Base-by-base conservation (phyloP, 1,140 invertebrate genomes). In the Vanessa tameamea region DNA sequence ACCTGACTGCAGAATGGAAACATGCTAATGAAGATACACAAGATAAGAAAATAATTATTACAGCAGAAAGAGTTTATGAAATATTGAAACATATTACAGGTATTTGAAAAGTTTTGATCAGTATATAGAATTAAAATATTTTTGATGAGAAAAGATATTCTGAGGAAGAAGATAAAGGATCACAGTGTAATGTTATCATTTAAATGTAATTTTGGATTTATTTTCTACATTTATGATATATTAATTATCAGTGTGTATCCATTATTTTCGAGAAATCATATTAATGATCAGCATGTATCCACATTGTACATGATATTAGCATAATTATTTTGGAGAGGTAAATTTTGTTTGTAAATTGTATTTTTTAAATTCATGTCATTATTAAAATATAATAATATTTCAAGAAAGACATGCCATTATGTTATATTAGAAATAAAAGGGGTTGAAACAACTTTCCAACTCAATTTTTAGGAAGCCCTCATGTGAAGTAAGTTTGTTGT, bases 11-110 rank as follows among this genome's bases (percentile, higher is more conserved):
- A 1, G 98, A 99, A 93, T 99, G 98, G 98, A 99, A 99, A 91
- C 96, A 99, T 85, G 95, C 98, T 0, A 99, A 99, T 92, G 99
- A 99, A 94, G 99, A 99, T 86, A 97, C 97, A 6, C 98, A 99
- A 93, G 98, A 99, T 84, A 97, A 97, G 82, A 99, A 99, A 92
- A 98, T 99, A 9, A 90, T 94, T 3, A 94, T 99, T 0, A 97
- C 97, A 6, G 99, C 99, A 0, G 99, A 99, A 89, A 93, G 98
- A 77, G 98, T 99, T 0, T 97, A 97, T 94, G 99, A 99, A 93
- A 99, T 99, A 76, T 95, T 99, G 14, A 99, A 99, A 91, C 96
- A 98, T 80, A 99, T 99, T 63, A 96, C 97, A 85, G 94, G 94
- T 94, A 86, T n/a, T 20, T 57, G 16, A 57, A 57, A 1, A 57